These are phyloP conservation scores for Bufo bufo DNA, from an alignment of 2,113 vertebrate species.

Conservation along the genomic window DNA sequence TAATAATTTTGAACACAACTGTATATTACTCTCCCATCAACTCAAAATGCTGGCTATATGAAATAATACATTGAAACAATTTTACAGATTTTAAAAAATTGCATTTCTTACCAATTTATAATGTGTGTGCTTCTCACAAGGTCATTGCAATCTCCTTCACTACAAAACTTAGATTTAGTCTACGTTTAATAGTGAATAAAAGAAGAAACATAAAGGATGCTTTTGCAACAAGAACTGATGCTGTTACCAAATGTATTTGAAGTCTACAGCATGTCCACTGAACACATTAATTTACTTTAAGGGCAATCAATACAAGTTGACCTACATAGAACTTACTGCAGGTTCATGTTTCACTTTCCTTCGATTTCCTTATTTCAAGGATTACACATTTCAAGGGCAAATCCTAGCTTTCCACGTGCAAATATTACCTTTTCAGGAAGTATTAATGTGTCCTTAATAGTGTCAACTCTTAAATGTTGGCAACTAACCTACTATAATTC, in stretches of 20 bases:
- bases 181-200: too few relatives aligned
- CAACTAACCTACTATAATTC: neutral
- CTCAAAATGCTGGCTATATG: too few relatives aligned
- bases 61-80: too few relatives aligned
- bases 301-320: neutral
- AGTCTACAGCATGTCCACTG: neutral
- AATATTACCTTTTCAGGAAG: neutral
- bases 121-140: too few relatives aligned
- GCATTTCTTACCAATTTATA: too few relatives aligned
- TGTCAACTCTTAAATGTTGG: neutral
- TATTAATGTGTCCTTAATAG: neutral
- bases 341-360: constrained; percentile 8
- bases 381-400: neutral
- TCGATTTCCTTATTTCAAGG: neutral
- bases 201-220: neutral
- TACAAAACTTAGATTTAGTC: too few relatives aligned
- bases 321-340: constrained; percentile 1
- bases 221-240: neutral
- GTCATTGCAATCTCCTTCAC: too few relatives aligned
- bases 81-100: too few relatives aligned
- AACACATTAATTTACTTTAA: constrained; percentile 12
- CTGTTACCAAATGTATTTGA: neutral
- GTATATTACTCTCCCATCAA: too few relatives aligned
- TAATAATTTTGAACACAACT: too few relatives aligned
- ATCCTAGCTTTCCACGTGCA: neutral